Base-by-base conservation (phyloP, 2,113 vertebrate genomes). In the Ariopsis seemanni region DNA sequence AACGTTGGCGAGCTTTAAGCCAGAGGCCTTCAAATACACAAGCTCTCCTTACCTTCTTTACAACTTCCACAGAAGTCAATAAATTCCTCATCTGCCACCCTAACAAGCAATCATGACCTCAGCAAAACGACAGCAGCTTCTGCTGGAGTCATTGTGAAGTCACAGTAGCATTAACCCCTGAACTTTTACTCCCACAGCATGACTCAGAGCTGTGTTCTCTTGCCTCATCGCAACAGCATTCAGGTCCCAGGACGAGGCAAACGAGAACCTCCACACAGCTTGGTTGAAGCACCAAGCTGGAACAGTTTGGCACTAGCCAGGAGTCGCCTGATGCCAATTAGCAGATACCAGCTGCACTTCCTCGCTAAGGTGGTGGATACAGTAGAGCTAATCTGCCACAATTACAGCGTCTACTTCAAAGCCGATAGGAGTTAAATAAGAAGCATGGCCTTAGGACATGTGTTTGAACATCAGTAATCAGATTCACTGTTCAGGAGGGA, bases 381-480 rank as follows among this genome's bases (percentile, higher is more conserved):
- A 78, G 80, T 71, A 67, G 42, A 48, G 80, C 74, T 71, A 30
- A 87, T 87, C 85, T 77, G 77, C 77, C 67, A 72, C 22, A 25
- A 80, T 67, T 82, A 82, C 77, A 79, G 87, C 78, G 78, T 71
- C 48, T 42, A 87, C 87, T 83, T 90, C 87, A 89, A 90, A 90
- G 87, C 83, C 30, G 17, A 71, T 17, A 53, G 60, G 62, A 58
- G 60, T 25, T 34, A 72, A 62, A 55, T 69, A 57, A 67, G 83
- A 86, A 78, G 58, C 83, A 30, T n/a, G 25, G 69, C 89, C 89
- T 74, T 20, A 77, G 89, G 87, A 86, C 42, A 60, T 53, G 83
- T 77, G 87, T 88, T 84, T 71, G 75, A 90, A 87, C 77, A 78
- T 85, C 27, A 50, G 72, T 82, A 87, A 83, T 83, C 85, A 81